Evolutionary conservation across 2,888 invertebrate genomes (phyloP), one percentile per base, ranked within the genome.

Genomic region (Encarsia formosa): DNA sequence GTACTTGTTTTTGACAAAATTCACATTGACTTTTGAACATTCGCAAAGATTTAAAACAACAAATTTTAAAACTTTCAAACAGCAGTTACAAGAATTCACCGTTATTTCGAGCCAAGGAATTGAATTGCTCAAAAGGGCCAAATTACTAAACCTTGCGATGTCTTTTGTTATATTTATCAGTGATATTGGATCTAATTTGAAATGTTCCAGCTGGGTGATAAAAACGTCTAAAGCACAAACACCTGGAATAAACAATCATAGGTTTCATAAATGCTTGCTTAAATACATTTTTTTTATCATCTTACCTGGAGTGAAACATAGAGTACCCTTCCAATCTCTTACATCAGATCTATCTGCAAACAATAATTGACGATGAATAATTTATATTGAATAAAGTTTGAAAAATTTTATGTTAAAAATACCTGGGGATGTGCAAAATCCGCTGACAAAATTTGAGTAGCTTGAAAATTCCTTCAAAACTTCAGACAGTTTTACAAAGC

Each of bases 221-320:
- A 66, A 68, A 41, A 70, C 66, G 57, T 69, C 67, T 44, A 74
- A 45, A 4, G 64, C 49, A 29, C 73, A 72, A 18, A 69, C 66
- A 52, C 70, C 68, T 68, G 48, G 49, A 68, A 34, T 37, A 26
- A 18, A 34, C 2, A 11, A 26, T 37, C 39, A 26, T 23, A n/a
- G 1, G 16, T 32, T 38, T 13, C 40, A 13, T 4, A 43, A 44
- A 20, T 37, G 29, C 15, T 26, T 16, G 15, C 15, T 20, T 5
- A 31, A 35, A 39, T 24, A 24, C 11, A 38, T 5, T 20, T 13
- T 4, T 34, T 23, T 5, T 16, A 24, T 16, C n/a, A 16, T 26
- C 8, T 20, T 63, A 69, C 69, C 67, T 56, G 64, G 56, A 20
- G 64, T 64, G 56, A 70, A 70, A 54, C 67, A 65, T 31, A 65